Evolutionary conservation across 2,888 invertebrate genomes (phyloP), one percentile per base, ranked within the genome.

Genomic region (Caenorhabditis sp.): DNA sequence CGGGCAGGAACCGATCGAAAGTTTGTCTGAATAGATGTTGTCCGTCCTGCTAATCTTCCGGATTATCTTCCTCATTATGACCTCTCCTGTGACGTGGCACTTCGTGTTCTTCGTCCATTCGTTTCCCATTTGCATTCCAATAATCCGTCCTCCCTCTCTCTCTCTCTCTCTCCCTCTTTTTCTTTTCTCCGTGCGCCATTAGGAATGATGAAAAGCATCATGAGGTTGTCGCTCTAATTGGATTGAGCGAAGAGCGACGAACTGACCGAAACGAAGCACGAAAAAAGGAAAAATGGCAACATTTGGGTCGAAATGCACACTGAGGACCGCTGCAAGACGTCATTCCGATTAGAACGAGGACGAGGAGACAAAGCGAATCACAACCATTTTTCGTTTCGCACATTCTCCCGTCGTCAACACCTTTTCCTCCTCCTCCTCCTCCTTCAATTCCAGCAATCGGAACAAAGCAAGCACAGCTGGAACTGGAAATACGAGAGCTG

Each of bases 211-310:
- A 55, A 20, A 50, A 53, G 70, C 70, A 59, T 70, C 59, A 70
- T 59, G 53, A 59, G 58, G 58, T 58, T 52, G 53, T 45, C 30
- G 30, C 43, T 48, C 70, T 61, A 70, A 70, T 70, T 59, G 59
- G 53, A 70, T 59, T 53, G 43, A 52, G 30, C 8, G 52, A 30
- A 20, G 27, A 24, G 17, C n/a, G n/a, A n/a, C n/a, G 13, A 50
- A 30, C 24, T 26, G 50, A 50, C 24, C 5, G 6, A 13, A 32
- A 22, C 5, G 13, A 24, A 53, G 11, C 43, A 30, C 13, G 39
- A 26, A 24, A 35, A 39, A 46, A 35, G n/a, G 39, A 30, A 53
- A 63, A 63, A 53, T 63, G 63, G 65, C 65, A 65, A 65, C 65
- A 55, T 65, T 63, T 45, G 43, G 11, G 30, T 27, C 32, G 3